Base-by-base conservation (phyloP, 2,797 vertebrate genomes). In the Urocyon cinereoargenteus region DNA sequence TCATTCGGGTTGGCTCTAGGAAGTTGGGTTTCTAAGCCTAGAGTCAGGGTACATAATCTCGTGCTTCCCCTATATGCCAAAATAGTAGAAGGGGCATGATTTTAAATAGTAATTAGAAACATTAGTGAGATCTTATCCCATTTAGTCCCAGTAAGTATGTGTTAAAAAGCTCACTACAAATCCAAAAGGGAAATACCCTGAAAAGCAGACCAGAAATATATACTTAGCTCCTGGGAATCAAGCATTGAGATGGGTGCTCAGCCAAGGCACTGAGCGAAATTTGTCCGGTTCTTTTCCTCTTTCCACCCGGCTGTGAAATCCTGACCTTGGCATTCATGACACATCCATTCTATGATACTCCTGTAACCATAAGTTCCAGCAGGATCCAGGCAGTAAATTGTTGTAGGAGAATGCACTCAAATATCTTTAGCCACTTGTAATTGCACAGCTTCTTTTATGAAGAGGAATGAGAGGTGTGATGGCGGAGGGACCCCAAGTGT, bases 371-470 rank as follows among this genome's bases (percentile, higher is more conserved):
- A 92, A 92, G 94, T 95, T 95, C 61, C 87, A 83, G 81, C 55
- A 87, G 83, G 79, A 97, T 73, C 75, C 61, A 81, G 66, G 77
- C 92, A 96, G 92, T 87, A 68, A 90, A 97, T 36, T 40, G 55
- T 93, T 77, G 40, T 79, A 77, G 79, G 87, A 95, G 49, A 96
- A 96, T 88, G 73, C 68, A 82, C 90, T 97, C 75, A 40, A 75
- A 68, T 97, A 87, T 53, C 95, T 89, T 94, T 93, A 96, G 79
- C 86, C 59, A 93, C 87, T 96, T 89, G 92, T 91, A 96, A 96
- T 84, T 31, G 61, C 89, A 88, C 82, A 93, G 88, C 70, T 94
- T 96, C 78, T 94, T 96, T 97, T 96, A 91, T 95, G 92, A 96
- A 93, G 78, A 97, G 70, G 78, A 97, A 86, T 61, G 86, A 97